Conservation (phyloP, 2,797 vertebrate species). For the Mormyrus proboscirostris region DNA sequence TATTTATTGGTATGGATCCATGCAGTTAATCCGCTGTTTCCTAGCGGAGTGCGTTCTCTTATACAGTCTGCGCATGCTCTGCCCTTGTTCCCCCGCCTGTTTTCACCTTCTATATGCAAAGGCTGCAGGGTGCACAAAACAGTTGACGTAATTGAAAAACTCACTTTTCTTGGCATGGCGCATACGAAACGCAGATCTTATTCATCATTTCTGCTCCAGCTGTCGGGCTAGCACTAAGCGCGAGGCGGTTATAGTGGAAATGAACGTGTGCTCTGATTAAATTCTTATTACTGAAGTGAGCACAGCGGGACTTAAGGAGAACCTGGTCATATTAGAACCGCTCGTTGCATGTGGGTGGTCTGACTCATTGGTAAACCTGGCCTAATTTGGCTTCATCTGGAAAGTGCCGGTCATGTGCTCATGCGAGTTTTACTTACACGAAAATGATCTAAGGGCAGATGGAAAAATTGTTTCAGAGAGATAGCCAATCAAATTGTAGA, state of each 20-base stretch:
- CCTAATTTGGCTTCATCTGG: background rate
- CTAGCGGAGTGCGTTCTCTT: background rate
- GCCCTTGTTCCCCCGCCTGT: background rate
- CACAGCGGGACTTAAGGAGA: background rate
- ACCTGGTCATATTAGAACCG: background rate
- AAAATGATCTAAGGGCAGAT: background rate
- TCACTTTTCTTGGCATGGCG: background rate
- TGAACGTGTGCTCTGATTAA: background rate
- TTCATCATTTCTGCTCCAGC: conserved; percentile 27
- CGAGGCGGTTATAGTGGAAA: background rate
- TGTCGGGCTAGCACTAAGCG: conserved; percentile 15
- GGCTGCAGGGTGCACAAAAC: background rate
- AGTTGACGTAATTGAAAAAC: background rate
- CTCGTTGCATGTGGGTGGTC: background rate
- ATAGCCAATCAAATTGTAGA: background rate
- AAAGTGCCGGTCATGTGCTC: background rate
- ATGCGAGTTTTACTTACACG: background rate
- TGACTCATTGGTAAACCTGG: background rate
- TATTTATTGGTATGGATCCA: background rate
- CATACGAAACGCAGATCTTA: conserved; percentile 2
- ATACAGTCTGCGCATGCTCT: background rate
- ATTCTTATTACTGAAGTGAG: background rate
- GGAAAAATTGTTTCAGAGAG: background rate
- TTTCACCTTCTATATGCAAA: background rate
- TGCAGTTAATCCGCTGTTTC: background rate